A percentile compares a stretch with the other conserved stretches of the same genome.
Evolutionary conservation across 2,113 vertebrate species (phyloP).

Genomic region (Lethenteron reissneri): DNA sequence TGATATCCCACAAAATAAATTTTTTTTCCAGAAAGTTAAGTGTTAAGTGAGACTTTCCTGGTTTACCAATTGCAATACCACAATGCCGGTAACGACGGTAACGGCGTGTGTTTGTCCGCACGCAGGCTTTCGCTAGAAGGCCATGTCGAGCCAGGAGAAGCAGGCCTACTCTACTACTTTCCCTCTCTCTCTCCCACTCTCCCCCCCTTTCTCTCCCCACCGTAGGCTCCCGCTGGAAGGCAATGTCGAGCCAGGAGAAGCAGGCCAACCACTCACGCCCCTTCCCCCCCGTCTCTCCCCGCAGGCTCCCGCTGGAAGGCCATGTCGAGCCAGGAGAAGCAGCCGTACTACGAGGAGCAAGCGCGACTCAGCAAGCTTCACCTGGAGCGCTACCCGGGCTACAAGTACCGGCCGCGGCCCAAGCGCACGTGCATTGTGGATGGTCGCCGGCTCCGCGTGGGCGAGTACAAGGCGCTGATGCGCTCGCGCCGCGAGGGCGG

Average conservation of each 20-base stretch:
- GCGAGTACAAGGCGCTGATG: constrained; percentile 99
- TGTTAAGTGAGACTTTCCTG: too few relatives aligned
- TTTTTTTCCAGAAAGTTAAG: too few relatives aligned
- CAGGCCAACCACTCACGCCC: constrained; percentile 49
- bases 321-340: constrained; percentile 96
- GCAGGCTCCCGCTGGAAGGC: constrained; percentile 82
- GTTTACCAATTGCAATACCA: too few relatives aligned
- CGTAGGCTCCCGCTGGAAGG: constrained; percentile 76
- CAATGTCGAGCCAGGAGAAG: constrained; percentile 94
- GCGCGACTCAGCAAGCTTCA: constrained; percentile 82
- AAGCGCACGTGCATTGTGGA: constrained; percentile 95
- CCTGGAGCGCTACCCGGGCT: constrained; percentile 87
- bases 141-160: background rate
- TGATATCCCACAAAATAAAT: too few relatives aligned
- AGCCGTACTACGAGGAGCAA: constrained; percentile 93
- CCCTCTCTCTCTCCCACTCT: background rate
- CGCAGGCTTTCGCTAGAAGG: background rate
- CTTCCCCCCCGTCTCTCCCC: too few relatives aligned
- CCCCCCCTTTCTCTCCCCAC: background rate
- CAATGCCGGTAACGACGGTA: too few relatives aligned
- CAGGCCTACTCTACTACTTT: background rate
- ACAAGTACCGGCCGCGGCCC: constrained; percentile 86
- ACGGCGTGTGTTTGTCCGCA: background rate
- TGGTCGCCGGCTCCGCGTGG: constrained; percentile 65
- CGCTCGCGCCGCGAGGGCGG: constrained; percentile 66